Evolutionary conservation across 2,888 invertebrate species (phyloP), one percentile per base, ranked within the genome.

Genomic region (Drosophila anomelani): DNA sequence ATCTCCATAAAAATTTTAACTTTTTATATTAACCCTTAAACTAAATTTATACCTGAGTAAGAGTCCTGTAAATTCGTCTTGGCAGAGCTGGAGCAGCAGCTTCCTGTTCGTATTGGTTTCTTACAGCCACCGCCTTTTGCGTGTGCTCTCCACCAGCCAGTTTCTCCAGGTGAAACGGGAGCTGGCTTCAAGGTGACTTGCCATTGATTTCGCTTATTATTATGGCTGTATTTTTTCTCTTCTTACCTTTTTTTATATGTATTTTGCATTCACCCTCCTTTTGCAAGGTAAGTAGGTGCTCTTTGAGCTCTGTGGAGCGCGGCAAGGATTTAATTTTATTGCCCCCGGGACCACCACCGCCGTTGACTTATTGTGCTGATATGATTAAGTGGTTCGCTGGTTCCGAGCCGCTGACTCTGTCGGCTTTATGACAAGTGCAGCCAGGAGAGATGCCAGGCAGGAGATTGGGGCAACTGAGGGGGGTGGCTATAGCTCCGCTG

Each of bases 251-350:
- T 17, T 12, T 12, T 43, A 3, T 41, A 26, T 12, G 9, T 63
- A 29, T 43, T 63, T 53, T 63, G 53, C 61, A 55, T 75, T 38
- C 36, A 41, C 29, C 17, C 43, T 34, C 12, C 36, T n/a, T 44
- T 13, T 1, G 12, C 34, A 49, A 32, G 39, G 34, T 10, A 43
- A 43, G 43, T 43, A n/a, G 39, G 46, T 29, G 53, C 51, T 49
- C 51, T 57, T 60, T 57, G 70, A 67, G 77, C 67, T 55, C 58
- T 49, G 12, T 68, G 26, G 75, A 75, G 47, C 56, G 64, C 73
- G 79, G 83, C 89, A 87, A 89, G 89, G 89, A 85, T 87, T 85
- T 89, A 80, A 89, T 85, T 85, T 89, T 85, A 85, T 85, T 85
- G 82, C 80, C 88, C 75, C 75, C 66, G 74, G 57, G 55, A 72